phyloP scores from a whole-genome alignment of 2,113 vertebrate species.

The Oenanthe oenanthe region DNA sequence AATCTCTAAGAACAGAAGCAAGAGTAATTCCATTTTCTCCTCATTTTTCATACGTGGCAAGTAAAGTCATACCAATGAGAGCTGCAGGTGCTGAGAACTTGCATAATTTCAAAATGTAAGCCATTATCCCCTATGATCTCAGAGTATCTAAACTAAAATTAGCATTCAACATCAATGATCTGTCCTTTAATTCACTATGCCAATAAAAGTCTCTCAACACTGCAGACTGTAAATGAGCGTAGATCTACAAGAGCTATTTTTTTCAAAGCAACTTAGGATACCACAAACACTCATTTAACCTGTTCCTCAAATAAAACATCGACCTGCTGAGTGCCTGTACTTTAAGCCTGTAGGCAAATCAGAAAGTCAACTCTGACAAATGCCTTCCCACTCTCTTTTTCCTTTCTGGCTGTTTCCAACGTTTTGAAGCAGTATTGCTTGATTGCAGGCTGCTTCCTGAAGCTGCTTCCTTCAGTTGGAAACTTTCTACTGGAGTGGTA shows the following conservation, averaged over 20 bases:
- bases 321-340: background rate
- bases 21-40: background rate
- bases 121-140: background rate
- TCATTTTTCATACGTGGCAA: background rate
- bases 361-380: slow-evolving; percentile 17
- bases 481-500: background rate
- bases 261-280: background rate
- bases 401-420: background rate
- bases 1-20: background rate
- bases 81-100: background rate
- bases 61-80: background rate
- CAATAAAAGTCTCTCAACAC: background rate
- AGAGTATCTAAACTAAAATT: background rate
- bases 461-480: background rate
- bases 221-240: background rate
- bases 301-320: background rate
- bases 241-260: background rate
- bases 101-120: background rate
- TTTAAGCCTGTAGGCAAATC: background rate
- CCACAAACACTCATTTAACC: background rate
- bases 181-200: background rate
- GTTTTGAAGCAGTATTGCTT: slow-evolving; percentile 22
- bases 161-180: background rate
- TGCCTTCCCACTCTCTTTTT: slow-evolving; percentile 9
- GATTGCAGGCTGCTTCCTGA: slow-evolving; percentile 29